Percentiles rank a stretch among this genome's conserved stretches.
Evolutionary conservation across 2,888 invertebrate genomes (phyloP).

Genomic region (Euphydryas editha): DNA sequence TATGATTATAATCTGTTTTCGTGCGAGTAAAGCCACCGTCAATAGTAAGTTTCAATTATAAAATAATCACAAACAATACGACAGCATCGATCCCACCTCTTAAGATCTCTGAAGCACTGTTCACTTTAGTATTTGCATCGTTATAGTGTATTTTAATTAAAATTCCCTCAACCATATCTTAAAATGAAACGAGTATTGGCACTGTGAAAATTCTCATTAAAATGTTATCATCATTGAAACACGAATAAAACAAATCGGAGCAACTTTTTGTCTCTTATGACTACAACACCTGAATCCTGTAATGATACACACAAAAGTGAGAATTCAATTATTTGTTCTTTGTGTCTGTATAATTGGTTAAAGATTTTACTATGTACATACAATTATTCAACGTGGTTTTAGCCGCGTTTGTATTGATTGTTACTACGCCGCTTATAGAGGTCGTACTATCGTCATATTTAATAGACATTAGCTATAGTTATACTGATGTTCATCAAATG

Average conservation of each 20-base stretch:
- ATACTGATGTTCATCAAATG: too few species aligned
- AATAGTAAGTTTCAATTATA: conserved; percentile 13
- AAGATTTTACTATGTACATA: too few species aligned
- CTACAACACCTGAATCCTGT: background rate
- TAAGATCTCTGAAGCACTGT: conserved; percentile 18
- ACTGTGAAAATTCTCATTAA: conserved; percentile 23
- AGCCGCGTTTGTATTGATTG: too few species aligned
- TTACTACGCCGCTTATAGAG: too few species aligned
- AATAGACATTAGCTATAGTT: too few species aligned
- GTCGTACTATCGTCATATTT: too few species aligned
- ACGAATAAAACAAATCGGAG: conserved; percentile 10
- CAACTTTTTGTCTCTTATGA: background rate
- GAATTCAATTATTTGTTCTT: background rate
- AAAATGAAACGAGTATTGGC: conserved; percentile 26
- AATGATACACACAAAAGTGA: background rate
- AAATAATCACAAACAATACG: conserved; percentile 14
- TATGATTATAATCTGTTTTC: too few species aligned
- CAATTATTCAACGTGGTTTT: too few species aligned
- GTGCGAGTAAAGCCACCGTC: too few species aligned
- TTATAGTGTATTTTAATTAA: conserved; percentile 30
- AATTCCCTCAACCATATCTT: conserved; percentile 28
- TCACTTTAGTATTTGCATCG: conserved; percentile 27
- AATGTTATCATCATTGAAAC: conserved; percentile 19
- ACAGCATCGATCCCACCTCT: conserved; percentile 20
- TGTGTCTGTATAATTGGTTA: background rate